Conservation (phyloP, 2,797 vertebrate genomes). For the Lutjanus argentimaculatus region DNA sequence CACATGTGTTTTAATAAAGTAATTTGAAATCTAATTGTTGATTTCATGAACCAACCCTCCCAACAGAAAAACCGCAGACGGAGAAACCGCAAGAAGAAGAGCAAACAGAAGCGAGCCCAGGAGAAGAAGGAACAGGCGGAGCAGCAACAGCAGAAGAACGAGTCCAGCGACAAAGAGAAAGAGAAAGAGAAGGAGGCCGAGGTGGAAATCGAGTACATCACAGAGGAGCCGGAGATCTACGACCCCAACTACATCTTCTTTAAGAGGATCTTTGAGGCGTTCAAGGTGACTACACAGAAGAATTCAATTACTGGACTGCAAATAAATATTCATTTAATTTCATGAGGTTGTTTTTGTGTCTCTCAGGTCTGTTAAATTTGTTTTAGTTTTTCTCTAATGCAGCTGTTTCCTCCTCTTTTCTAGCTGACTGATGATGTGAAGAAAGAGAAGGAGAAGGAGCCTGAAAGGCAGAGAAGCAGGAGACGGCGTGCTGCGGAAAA, state of each 20-base stretch:
- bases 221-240: conserved; percentile 93
- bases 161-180: conserved; percentile 74
- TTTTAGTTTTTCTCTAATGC: neutral
- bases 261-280: conserved; percentile 95
- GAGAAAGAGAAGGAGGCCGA: conserved; percentile 83
- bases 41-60: neutral
- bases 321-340: too few relatives aligned
- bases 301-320: too few relatives aligned
- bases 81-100: conserved; percentile 93
- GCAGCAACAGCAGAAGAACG: conserved; percentile 52
- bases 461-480: conserved; percentile 90
- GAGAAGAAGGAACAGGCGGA: conserved; percentile 86
- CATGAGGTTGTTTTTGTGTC: neutral
- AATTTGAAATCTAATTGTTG: neutral
- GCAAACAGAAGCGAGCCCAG: conserved; percentile 85
- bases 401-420: accelerated
- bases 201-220: conserved; percentile 94
- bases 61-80: conserved; percentile 91
- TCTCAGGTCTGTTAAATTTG: neutral
- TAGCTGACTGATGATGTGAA: conserved; percentile 94
- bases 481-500: conserved; percentile 89
- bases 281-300: conserved; percentile 87
- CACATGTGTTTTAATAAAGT: neutral
- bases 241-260: conserved; percentile 96
- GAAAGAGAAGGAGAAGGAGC: conserved; percentile 96